A percentile compares a stretch with the other conserved stretches of the same genome.
These are phyloP conservation scores for Orthosia incerta DNA, from an alignment of 2,888 invertebrate genomes.

Conservation along the genomic window DNA sequence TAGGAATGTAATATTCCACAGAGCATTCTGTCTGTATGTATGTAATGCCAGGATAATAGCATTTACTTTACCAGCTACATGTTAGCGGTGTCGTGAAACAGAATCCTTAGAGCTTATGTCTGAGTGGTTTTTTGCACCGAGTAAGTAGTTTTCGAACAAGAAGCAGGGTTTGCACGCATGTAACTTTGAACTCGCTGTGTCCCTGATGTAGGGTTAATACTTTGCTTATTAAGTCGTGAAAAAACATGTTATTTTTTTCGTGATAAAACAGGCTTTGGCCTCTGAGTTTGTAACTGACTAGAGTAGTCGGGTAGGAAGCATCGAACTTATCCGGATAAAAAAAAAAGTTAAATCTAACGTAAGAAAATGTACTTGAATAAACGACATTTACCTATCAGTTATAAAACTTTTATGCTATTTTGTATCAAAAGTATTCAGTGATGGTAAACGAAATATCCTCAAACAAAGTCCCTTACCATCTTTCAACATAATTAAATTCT, in stretches of 20 bases:
- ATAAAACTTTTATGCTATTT: neutral
- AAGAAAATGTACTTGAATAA: neutral
- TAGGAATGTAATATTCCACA: conserved; percentile 15
- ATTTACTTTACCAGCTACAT: conserved; percentile 9
- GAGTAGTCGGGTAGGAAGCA: too few relatives aligned
- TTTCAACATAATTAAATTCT: conserved; percentile 51
- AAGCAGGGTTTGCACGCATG: conserved; percentile 13
- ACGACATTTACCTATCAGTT: neutral
- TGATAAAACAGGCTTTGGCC: too few relatives aligned
- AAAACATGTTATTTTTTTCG: too few relatives aligned
- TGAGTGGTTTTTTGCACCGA: conserved; percentile 26
- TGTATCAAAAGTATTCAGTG: neutral
- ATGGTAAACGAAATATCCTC: neutral
- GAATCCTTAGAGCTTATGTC: conserved; percentile 13
- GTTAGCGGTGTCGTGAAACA: neutral
- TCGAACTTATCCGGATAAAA: neutral
- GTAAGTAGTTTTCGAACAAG: neutral
- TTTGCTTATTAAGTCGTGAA: neutral
- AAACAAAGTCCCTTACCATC: conserved; percentile 6
- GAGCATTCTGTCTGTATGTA: neutral
- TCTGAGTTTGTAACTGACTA: too few relatives aligned
- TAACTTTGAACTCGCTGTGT: neutral
- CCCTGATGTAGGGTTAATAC: neutral
- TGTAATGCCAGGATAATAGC: neutral
- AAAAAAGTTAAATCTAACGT: too few relatives aligned